These are phyloP conservation scores for Indicator maculatus DNA, from an alignment of 2,113 vertebrate species.

Conservation along the genomic window DNA sequence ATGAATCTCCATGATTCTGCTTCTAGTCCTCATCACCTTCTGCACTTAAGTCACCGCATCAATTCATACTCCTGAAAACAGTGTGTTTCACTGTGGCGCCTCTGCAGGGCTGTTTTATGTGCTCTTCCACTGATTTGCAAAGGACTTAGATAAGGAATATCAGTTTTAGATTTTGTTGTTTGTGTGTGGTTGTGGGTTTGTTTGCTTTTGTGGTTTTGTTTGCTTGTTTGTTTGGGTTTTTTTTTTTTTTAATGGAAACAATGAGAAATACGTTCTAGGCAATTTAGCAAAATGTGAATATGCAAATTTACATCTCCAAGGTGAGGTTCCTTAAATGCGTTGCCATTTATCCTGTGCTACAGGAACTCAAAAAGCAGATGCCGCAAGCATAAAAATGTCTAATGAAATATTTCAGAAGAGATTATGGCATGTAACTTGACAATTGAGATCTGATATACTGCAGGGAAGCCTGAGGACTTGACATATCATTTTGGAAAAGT, in stretches of 20 bases:
- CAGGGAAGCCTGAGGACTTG: not conserved
- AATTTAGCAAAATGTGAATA: not conserved
- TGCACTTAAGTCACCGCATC: not conserved
- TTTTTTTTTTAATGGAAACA: not conserved
- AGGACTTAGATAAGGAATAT: not conserved
- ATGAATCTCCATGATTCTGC: not conserved
- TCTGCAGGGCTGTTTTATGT: not conserved
- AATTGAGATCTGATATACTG: not conserved
- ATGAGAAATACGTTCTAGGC: not conserved
- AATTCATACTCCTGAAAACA: not conserved
- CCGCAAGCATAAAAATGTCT: not conserved
- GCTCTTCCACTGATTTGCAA: not conserved
- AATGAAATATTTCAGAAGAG: constrained; percentile 8
- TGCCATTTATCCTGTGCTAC: not conserved
- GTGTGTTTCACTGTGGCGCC: not conserved
- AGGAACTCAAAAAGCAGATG: not conserved
- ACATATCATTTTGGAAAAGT: constrained; percentile 8
- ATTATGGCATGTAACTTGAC: not conserved
- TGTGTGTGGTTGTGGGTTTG: not conserved
- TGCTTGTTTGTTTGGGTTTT: not conserved
- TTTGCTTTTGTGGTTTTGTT: not conserved
- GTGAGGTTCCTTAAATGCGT: not conserved
- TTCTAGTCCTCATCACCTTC: not conserved
- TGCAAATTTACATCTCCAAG: not conserved
- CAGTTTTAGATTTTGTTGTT: not conserved